A percentile compares a stretch with the other conserved stretches of the same genome.
Evolutionary conservation across 1,140 invertebrate species (phyloP).

Genomic region (Atopsyche davidsoni): DNA sequence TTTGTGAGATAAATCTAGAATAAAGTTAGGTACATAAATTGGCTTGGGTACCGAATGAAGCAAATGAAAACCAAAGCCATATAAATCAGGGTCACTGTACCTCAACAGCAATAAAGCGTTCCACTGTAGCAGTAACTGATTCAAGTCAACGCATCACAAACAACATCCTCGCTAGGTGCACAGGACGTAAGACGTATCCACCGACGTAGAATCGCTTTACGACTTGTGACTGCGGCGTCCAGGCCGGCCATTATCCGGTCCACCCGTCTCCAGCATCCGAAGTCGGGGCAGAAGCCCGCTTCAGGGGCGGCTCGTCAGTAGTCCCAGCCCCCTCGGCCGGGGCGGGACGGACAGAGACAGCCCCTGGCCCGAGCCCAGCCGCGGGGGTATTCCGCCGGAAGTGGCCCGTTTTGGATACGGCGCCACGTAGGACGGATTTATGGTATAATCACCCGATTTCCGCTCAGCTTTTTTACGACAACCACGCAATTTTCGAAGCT

Average conservation of each 20-base stretch:
- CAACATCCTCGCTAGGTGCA: too few relatives aligned
- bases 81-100: too few relatives aligned
- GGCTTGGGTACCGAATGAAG: too few relatives aligned
- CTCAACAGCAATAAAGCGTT: too few relatives aligned
- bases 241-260: slow-evolving; percentile 12
- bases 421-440: slow-evolving; percentile 17
- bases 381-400: neutral
- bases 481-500: slow-evolving; percentile 27
- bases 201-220: slow-evolving; percentile 21
- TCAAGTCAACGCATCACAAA: too few relatives aligned
- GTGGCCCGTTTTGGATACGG: slow-evolving; percentile 7
- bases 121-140: too few relatives aligned
- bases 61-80: too few relatives aligned
- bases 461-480: slow-evolving; percentile 25
- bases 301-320: neutral
- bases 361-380: neutral
- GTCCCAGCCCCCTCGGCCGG: neutral
- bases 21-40: too few relatives aligned
- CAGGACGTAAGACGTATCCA: too few relatives aligned
- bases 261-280: neutral
- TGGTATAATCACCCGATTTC: slow-evolving; percentile 29
- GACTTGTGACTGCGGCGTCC: slow-evolving; percentile 14
- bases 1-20: too few relatives aligned
- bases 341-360: neutral
- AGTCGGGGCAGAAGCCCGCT: neutral